Evolutionary conservation across 2,113 vertebrate genomes (phyloP), one percentile per base, ranked within the genome.

Genomic region (Brachypodius melanocephalos): DNA sequence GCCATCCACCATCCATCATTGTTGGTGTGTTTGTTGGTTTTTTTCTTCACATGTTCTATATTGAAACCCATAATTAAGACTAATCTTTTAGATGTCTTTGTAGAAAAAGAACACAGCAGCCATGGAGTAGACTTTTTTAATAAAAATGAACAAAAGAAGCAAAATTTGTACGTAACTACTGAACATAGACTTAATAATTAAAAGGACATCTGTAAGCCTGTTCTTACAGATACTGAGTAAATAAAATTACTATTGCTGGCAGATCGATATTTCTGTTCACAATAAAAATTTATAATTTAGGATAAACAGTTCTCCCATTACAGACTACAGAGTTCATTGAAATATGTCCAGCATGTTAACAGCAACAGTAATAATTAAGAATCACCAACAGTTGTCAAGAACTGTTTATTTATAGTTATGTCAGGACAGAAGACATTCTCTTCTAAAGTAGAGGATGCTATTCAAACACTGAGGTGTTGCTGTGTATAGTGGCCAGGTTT

Each of bases 71-170:
- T 96, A 88, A 72, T 95, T 91, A 94, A 94, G 80, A 94, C 84
- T 92, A 86, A 80, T 95, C 75, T 78, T 96, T 94, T 90, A 95
- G 95, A 77, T 85, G 80, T 52, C 69, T 74, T 62, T 91, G 68
- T 85, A 63, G 92, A 73, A 93, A 92, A 75, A 57, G 75, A 94
- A 54, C 83, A 36, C 95, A 95, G 88, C 49, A n/a, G 86, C 96
- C 68, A 52, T 2, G 1, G 51, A 95, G 59, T 87, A 89, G 95
- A 90, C 79, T 93, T 97, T 25, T 92, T 96, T 89, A 95, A 95
- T 96, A 95, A 97, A 97, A 97, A 96, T 95, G 92, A 96, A 90
- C 93, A 96, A 90, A 92, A 88, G 67, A 88, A 95, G 95, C 88
- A 43, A 80, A 81, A 74, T 84, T 94, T 80, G 78, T 89, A 34